Evolutionary conservation across 1,140 invertebrate species (phyloP), one percentile per base, ranked within the genome.

Genomic region (Phortica variegata): DNA sequence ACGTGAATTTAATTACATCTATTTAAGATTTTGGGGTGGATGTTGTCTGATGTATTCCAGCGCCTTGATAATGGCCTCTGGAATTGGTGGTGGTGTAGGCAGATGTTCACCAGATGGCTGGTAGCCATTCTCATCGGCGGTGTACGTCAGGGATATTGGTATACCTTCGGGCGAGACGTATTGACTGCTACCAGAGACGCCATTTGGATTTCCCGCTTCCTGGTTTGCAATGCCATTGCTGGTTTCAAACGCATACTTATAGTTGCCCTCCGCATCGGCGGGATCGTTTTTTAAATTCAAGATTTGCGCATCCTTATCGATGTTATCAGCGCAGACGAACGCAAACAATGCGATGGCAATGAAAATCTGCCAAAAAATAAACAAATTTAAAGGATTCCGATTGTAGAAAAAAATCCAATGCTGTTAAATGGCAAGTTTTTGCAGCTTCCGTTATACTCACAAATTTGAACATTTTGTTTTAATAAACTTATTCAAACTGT

Each of bases 81-180:
- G 73, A 5, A 74, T 60, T 47, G 70, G 78, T 47, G 78, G 79
- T 12, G 79, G 76, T 16, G 78, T 79, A 13, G 80, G 80, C 31
- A 81, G 42, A 65, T 81, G 80, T 13, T 61, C 76, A 16, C 81
- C 80, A 3, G 42, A 21, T 5, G 81, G 78, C 42, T 75, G 73
- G 65, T 58, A 79, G 6, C 78, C 79, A 29, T 79, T 75, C 52
- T 80, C 78, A 53, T 80, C 80, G 46, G 81, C 80, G 12, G 71
- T 44, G 43, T 81, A 82, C 21, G 40, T 55, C 12, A 81, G 37
- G 2, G 32, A 3, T 29, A 71, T 54, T 4, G 20, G 54, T 6
- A 43, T 37, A 19, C 76, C 75, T 15, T 79, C 77, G 7, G 61
- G 66, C 0, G 55, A 43, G 6, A 54, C 34, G 21, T 44, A 77